Base-by-base conservation (phyloP, 2,113 vertebrate species). In the Macquaria australasica region DNA sequence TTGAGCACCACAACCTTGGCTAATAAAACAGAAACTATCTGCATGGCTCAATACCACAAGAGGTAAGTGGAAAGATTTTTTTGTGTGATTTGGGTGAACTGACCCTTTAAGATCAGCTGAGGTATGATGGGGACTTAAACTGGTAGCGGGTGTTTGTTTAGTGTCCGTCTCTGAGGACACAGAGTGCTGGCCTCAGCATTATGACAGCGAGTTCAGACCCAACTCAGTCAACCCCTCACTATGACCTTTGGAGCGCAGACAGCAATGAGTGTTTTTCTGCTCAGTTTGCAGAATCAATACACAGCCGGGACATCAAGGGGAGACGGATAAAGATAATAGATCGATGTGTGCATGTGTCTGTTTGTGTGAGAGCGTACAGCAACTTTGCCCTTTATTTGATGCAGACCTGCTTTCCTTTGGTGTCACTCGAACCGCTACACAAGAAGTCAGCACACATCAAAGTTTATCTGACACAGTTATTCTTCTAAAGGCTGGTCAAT, bases 161-260 rank as follows among this genome's bases (percentile, higher is more conserved):
- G 43, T 43, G 28, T 74, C 67, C 4, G 64, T 75, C 31, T 56
- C 0, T 73, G 43, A 75, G 84, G 62, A 73, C 69, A 59, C 68
- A 50, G 39, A 75, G 6, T 67, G 80, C 83, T 86, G 68, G 31
- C 53, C 56, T 90, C 83, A 87, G 87, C 87, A 59, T 53, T 82
- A 37, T 85, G 11, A 25, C 53, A 64, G 20, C 3, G 63, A 82
- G 85, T 88, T 93, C 83, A 90, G 53, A 43, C 76, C 83, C 80
- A 86, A 86, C 90, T 88, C 86, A 80, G 56, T 90, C 90, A 87
- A 77, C 87, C 87, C 73, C 77, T 79, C 64, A 67, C 45, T 53
- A 1, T 82, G 91, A 94, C 89, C 93, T 94, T 94, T 95, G 94
- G 89, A 93, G 79, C 55, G 1, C 76, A 68, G 77, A 89, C 83